A percentile compares a stretch with the other conserved stretches of the same genome.
Evolutionary conservation across 2,797 vertebrate genomes (phyloP).

Genomic region (Iguana delicatissima): DNA sequence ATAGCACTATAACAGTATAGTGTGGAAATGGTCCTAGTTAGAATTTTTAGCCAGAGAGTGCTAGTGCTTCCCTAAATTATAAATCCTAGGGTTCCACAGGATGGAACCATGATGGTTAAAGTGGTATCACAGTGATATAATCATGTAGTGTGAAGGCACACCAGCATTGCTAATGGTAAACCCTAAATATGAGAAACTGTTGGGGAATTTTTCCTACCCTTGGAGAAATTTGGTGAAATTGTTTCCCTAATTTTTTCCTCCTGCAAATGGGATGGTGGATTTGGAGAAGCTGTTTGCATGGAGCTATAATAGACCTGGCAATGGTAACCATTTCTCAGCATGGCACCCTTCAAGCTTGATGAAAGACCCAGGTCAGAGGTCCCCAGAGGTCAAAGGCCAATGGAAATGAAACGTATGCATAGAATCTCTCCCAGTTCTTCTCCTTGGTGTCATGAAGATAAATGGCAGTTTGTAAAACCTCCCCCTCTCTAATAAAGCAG

Average conservation of each 20-base stretch:
- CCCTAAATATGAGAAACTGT: neutral
- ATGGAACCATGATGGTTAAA: too few relatives aligned
- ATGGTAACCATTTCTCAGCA: slow-evolving; percentile 34
- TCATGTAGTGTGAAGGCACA: neutral
- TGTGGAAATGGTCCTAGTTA: too few relatives aligned
- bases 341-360: slow-evolving; percentile 59
- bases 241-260: neutral
- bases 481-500: slow-evolving; percentile 58
- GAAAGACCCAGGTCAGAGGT: slow-evolving; percentile 74
- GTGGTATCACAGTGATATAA: too few relatives aligned
- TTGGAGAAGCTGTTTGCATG: neutral
- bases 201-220: neutral
- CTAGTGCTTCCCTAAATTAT: too few relatives aligned
- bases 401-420: slow-evolving; percentile 61
- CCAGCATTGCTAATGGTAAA: neutral
- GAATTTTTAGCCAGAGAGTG: too few relatives aligned
- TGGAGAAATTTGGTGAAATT: neutral
- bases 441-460: slow-evolving; percentile 78
- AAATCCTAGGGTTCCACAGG: too few relatives aligned
- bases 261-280: neutral
- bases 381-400: slow-evolving; percentile 73
- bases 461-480: slow-evolving; percentile 71
- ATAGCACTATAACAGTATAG: too few relatives aligned
- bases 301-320: neutral
- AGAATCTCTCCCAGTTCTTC: slow-evolving; percentile 61